These are phyloP conservation scores for Indicator indicator DNA, from an alignment of 2,113 vertebrate genomes.

Conservation along the genomic window DNA sequence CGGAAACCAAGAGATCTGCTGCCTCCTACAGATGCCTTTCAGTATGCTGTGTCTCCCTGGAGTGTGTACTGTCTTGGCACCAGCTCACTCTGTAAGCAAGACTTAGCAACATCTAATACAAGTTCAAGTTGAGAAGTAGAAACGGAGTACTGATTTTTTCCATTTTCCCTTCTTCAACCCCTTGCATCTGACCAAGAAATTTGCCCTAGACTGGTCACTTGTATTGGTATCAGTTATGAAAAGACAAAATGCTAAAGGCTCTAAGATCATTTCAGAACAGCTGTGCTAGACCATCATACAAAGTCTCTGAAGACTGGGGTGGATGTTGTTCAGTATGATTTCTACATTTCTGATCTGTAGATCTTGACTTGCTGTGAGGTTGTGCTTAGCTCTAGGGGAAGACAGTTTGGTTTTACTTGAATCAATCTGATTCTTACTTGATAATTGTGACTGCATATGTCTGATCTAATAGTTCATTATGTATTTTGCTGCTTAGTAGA, in stretches of 20 bases:
- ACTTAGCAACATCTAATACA: slow-evolving; percentile 53
- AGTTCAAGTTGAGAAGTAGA: slow-evolving; percentile 46
- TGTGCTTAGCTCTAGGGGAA: neutral
- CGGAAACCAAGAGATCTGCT: slow-evolving; percentile 62
- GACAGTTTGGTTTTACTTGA: neutral
- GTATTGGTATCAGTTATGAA: neutral
- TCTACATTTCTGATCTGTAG: neutral
- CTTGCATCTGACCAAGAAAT: neutral
- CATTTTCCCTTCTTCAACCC: neutral
- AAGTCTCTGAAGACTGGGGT: slow-evolving; percentile 5
- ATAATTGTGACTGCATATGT: neutral
- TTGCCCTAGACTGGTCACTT: neutral
- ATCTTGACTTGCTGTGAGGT: neutral
- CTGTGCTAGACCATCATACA: neutral
- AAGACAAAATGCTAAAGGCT: neutral
- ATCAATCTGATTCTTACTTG: neutral
- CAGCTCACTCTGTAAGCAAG: slow-evolving; percentile 65
- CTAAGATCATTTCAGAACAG: neutral
- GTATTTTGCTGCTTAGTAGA: neutral
- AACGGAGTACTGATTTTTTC: neutral
- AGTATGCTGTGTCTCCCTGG: slow-evolving; percentile 61
- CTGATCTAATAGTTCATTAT: neutral
- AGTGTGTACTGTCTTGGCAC: slow-evolving; percentile 65
- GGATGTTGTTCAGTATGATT: neutral
- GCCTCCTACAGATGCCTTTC: slow-evolving; percentile 60